These are phyloP conservation scores for Eudyptes chrysolophus DNA, from an alignment of 2,113 vertebrate genomes.

Conservation along the genomic window DNA sequence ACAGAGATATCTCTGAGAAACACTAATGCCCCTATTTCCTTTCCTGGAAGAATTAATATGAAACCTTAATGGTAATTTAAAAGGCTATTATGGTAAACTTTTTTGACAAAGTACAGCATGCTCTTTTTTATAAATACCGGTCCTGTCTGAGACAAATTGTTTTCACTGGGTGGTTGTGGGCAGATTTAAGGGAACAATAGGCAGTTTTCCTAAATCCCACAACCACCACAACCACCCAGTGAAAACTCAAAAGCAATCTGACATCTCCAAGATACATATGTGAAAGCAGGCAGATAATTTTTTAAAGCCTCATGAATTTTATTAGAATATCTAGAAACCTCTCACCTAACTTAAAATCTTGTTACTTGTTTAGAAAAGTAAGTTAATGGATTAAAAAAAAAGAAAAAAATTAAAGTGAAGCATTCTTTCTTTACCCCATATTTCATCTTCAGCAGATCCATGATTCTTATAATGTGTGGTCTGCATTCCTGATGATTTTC, in stretches of 20 bases:
- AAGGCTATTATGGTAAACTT: neutral
- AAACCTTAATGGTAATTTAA: neutral
- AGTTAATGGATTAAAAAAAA: neutral
- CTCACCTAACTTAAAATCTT: neutral
- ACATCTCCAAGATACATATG: neutral
- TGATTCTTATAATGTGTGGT: constrained; percentile 84
- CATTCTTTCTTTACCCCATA: constrained; percentile 79
- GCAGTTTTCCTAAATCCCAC: neutral
- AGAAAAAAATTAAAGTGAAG: neutral
- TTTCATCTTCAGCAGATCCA: constrained; percentile 83
- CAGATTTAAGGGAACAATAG: neutral
- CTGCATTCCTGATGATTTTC: constrained; percentile 87
- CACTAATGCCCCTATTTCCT: neutral
- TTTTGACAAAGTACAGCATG: neutral
- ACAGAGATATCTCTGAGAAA: neutral
- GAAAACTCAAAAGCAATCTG: neutral
- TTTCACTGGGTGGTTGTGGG: neutral
- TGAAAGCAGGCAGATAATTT: neutral
- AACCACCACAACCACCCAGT: no score
- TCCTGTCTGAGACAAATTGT: neutral
- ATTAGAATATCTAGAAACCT: neutral
- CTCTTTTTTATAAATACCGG: neutral
- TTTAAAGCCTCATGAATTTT: neutral
- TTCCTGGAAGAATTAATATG: neutral
- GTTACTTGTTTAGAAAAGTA: neutral